Evolutionary conservation across 2,797 vertebrate genomes (phyloP).

Genomic region (Huso huso): DNA sequence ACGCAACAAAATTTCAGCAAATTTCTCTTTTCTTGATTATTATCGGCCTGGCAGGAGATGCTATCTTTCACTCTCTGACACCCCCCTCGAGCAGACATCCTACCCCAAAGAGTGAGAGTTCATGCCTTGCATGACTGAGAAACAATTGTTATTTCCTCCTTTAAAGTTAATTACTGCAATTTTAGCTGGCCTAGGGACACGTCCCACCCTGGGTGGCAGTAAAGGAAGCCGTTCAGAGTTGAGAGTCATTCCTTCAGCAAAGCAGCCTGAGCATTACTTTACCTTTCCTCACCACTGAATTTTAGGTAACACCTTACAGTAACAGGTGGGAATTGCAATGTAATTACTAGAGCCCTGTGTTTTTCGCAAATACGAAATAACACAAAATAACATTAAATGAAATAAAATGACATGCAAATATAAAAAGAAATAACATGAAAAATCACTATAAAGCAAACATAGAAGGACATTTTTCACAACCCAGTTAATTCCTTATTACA

Average conservation of each 20-base stretch:
- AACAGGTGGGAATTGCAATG: no score
- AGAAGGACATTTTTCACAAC: no score
- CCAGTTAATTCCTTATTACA: no score
- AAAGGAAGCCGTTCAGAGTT: slow-evolving; percentile 51
- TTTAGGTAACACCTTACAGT: no score
- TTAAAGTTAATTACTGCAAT: slow-evolving; percentile 36
- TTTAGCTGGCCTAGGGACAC: slow-evolving; percentile 25
- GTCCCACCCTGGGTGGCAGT: slow-evolving; percentile 50
- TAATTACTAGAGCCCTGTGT: no score
- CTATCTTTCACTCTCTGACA: slow-evolving; percentile 34
- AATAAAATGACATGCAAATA: no score
- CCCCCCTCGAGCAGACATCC: slow-evolving; percentile 39
- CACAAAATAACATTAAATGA: no score
- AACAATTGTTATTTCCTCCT: slow-evolving; percentile 34
- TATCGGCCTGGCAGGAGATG: slow-evolving; percentile 20
- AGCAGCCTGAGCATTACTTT: slow-evolving; percentile 23
- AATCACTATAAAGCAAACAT: no score
- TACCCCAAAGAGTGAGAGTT: slow-evolving; percentile 30
- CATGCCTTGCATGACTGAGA: slow-evolving; percentile 22
- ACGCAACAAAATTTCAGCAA: slow-evolving; percentile 40
- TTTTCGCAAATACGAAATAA: no score
- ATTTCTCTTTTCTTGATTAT: slow-evolving; percentile 20
- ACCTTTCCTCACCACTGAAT: background rate
- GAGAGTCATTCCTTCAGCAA: slow-evolving; percentile 34
- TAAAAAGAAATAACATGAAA: no score